A percentile compares a stretch with the other conserved stretches of the same genome.
Conservation (phyloP, 1,140 invertebrate genomes). For the silkworm (Bombyx mori) region DNA sequence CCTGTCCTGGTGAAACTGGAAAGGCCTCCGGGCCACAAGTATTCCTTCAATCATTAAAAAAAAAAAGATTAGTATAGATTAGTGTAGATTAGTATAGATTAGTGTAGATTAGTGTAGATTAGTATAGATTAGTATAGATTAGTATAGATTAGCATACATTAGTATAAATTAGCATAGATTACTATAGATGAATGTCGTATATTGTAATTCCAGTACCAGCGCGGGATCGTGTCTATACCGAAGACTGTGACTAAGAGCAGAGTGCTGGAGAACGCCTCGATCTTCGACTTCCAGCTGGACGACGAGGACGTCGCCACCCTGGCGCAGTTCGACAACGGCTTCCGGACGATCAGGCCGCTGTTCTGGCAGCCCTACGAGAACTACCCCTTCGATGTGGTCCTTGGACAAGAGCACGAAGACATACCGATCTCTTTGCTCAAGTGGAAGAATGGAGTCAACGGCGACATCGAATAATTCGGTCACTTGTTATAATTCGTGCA, state of each 20-base stretch:
- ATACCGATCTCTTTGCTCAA: slow-evolving; percentile 25
- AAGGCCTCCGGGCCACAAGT: too few species aligned
- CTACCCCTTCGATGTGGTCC: slow-evolving; percentile 47
- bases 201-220: slow-evolving; percentile 72
- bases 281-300: slow-evolving; percentile 80
- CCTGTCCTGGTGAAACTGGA: too few species aligned
- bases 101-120: too few species aligned
- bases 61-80: too few species aligned
- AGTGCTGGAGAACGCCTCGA: slow-evolving; percentile 79
- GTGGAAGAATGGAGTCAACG: slow-evolving; percentile 44
- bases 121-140: too few species aligned
- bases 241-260: slow-evolving; percentile 81
- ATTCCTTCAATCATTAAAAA: too few species aligned
- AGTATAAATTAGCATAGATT: too few species aligned
- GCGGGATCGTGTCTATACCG: slow-evolving; percentile 81
- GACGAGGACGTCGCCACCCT: slow-evolving; percentile 72
- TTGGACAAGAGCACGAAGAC: slow-evolving; percentile 10
- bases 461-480: slow-evolving; percentile 31
- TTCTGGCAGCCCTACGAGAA: slow-evolving; percentile 39
- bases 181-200: too few species aligned
- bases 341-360: slow-evolving; percentile 25
- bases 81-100: too few species aligned
- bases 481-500: too few species aligned
- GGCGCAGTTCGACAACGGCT: slow-evolving; percentile 41
- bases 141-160: too few species aligned